These are phyloP conservation scores for Pseudomyrmex sp. DNA, from an alignment of 1,140 invertebrate species.

Conservation along the genomic window DNA sequence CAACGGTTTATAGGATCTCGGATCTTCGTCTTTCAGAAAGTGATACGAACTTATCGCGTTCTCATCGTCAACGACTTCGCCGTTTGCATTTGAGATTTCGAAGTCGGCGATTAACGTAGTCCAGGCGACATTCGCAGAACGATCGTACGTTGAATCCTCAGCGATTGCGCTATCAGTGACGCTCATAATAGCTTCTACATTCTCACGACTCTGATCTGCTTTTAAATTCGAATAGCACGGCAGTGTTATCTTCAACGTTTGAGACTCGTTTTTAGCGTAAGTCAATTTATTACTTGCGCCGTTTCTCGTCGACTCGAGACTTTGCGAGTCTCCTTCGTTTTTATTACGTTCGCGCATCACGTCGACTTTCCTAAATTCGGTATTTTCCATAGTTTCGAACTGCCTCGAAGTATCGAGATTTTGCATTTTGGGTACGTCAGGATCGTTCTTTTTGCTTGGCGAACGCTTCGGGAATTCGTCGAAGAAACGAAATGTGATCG, in stretches of 20 bases:
- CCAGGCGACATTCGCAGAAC: neutral
- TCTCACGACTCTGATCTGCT: neutral
- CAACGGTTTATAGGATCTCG: conserved; percentile 9
- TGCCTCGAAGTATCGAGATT: neutral
- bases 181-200: neutral
- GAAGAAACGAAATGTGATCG: neutral
- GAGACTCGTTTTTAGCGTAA: neutral
- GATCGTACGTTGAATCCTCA: neutral
- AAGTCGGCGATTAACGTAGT: conserved; percentile 28
- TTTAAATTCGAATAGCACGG: neutral
- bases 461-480: conserved; percentile 5
- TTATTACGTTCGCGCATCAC: neutral
- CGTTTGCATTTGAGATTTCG: conserved; percentile 1
- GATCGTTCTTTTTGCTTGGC: neutral
- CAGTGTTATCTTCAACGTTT: neutral
- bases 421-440: neutral
- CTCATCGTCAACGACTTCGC: neutral
- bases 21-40: conserved; percentile 1
- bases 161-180: neutral
- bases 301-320: neutral
- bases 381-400: neutral
- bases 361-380: neutral
- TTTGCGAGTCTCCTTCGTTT: neutral
- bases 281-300: neutral
- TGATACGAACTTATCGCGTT: conserved; percentile 10